Percentiles rank a stretch among this genome's conserved stretches.
Conservation (phyloP, 2,888 invertebrate species). For the Drosophila flavopinicola region DNA sequence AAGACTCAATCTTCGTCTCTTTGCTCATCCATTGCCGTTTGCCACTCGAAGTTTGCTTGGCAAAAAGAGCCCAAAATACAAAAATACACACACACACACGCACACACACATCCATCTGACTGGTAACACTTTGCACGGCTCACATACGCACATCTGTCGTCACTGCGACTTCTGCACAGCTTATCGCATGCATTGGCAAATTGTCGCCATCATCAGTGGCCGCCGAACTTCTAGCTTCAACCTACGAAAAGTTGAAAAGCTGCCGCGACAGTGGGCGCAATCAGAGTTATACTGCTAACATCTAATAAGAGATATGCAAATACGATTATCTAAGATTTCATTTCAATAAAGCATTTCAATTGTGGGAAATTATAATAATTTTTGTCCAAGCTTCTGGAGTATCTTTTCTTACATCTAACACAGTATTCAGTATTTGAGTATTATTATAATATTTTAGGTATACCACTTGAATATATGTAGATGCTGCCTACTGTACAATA, state of each 20-base stretch:
- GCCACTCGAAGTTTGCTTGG: conserved; percentile 36
- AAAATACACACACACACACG: conserved; percentile 10
- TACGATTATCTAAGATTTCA: no score
- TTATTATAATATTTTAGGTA: no score
- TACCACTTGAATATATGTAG: no score
- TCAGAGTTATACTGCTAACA: not conserved
- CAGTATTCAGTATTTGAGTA: no score
- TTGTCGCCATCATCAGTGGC: conserved; percentile 72
- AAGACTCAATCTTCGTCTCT: conserved; percentile 43
- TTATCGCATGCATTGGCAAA: conserved; percentile 78
- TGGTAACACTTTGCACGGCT: conserved; percentile 24
- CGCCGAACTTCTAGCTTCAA: conserved; percentile 16
- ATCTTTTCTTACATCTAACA: no score
- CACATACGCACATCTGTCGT: conserved; percentile 22
- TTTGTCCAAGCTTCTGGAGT: no score
- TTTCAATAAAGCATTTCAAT: no score
- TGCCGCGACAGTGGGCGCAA: conserved; percentile 33
- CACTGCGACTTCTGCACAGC: conserved; percentile 33
- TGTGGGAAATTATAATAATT: no score
- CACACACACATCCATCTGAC: conserved; percentile 11
- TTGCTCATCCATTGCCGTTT: conserved; percentile 32
- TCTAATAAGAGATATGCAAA: not conserved
- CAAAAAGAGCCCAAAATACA: conserved; percentile 44
- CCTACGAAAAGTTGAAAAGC: conserved; percentile 29
- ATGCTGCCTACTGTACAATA: no score